Evolutionary conservation across 1,140 invertebrate genomes (phyloP), one percentile per base, ranked within the genome.

Genomic region (Sinonovacula constricta): DNA sequence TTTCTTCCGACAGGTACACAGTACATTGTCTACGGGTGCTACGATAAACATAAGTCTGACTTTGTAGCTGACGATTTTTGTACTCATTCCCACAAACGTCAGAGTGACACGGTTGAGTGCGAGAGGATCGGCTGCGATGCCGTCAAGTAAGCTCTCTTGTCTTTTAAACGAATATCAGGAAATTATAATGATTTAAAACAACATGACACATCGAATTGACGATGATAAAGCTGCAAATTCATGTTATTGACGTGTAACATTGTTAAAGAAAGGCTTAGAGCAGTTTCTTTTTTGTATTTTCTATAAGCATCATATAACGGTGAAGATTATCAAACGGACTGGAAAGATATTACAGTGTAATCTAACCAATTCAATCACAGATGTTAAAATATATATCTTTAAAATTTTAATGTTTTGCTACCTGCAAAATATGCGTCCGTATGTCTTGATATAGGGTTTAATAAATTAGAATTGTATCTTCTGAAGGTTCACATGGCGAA

Each of bases 401-500:
- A 12, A n/a, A 12, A 49, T 14, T 49, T n/a, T n/a, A 12, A 49
- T 49, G n/a, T 49, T n/a, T 49, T 49, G 12, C 12, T 12, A 49
- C 12, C n/a, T 49, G 45, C 45, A 49, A 49, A 14, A 14, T 14
- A 49, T 49, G n/a, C n/a, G n/a, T n/a, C 12, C 45, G 45, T 49
- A 49, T 49, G 12, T n/a, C n/a, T 49, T 14, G 12, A 14, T n/a
- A n/a, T 49, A 49, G n/a, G n/a, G n/a, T 49, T 14, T 49, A 14
- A n/a, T 49, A 49, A 14, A 14, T 57, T 28, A 57, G n/a, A 22
- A 24, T 28, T 57, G 26, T 60, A 24, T 22, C 18, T 4, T 30
- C 36, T 12, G 15, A 62, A 83, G 82, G n/a, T 83, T 76, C 60
- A 70, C 62, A 26, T 83, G 92, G 72, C 94, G 94, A 93, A 84